Conservation (phyloP, 2,888 invertebrate species). For the Acanthosepion pharaonis region DNA sequence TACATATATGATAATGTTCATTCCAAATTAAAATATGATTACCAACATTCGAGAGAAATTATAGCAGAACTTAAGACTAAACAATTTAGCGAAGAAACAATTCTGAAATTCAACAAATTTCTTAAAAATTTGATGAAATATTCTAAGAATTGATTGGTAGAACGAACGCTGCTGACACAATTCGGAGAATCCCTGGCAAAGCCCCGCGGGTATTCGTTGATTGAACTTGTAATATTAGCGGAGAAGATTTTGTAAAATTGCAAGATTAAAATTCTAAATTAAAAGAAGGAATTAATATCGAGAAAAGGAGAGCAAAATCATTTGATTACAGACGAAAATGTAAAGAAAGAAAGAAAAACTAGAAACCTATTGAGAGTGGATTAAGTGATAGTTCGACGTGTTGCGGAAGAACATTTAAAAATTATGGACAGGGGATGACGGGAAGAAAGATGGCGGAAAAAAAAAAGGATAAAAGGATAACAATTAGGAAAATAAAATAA, state of each 20-base stretch:
- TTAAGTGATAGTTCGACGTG: slow-evolving; percentile 9
- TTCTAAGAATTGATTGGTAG: neutral
- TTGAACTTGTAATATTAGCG: slow-evolving; percentile 33
- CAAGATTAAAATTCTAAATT: slow-evolving; percentile 33
- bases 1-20: neutral
- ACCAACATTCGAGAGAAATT: neutral
- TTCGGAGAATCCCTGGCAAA: neutral
- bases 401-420: neutral
- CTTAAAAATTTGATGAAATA: neutral
- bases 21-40: slow-evolving; percentile 2
- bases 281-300: slow-evolving; percentile 9
- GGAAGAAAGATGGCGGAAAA: neutral
- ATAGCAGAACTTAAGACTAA: slow-evolving; percentile 2
- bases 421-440: neutral
- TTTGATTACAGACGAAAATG: neutral
- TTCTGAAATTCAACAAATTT: slow-evolving; percentile 33
- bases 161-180: neutral
- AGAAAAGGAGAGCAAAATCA: neutral
- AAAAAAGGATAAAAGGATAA: neutral
- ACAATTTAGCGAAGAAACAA: neutral
- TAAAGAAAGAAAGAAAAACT: neutral
- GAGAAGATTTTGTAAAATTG: slow-evolving; percentile 33
- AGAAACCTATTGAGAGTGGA: neutral
- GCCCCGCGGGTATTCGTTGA: neutral
- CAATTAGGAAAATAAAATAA: neutral